phyloP scores from a whole-genome alignment of 2,888 invertebrate species.

The Trichopoda pennipes region DNA sequence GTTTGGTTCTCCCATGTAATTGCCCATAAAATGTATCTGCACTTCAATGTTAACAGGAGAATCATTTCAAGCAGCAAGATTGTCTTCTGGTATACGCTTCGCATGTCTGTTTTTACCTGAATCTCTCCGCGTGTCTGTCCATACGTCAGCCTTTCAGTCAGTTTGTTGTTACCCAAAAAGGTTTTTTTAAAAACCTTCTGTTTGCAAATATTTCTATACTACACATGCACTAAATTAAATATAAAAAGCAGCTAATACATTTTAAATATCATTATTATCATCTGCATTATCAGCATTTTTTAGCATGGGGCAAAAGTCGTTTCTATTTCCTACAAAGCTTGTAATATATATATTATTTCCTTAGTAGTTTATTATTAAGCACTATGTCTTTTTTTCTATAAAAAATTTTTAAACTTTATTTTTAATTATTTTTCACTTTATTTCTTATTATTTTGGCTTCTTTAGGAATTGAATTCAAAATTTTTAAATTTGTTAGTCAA shows the following conservation, averaged over 20 bases:
- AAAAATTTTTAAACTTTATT: too few relatives aligned
- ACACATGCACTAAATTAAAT: slow-evolving; percentile 7
- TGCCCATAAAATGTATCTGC: slow-evolving; percentile 70
- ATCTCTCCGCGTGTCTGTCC: not conserved
- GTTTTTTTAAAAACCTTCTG: slow-evolving; percentile 48
- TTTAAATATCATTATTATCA: slow-evolving; percentile 43
- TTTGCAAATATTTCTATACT: slow-evolving; percentile 34
- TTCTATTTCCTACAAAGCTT: not conserved
- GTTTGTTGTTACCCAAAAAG: slow-evolving; percentile 30
- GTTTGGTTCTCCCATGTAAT: slow-evolving; percentile 76
- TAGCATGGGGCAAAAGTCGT: slow-evolving; percentile 5
- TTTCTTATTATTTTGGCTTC: too few relatives aligned
- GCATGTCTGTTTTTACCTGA: too few relatives aligned
- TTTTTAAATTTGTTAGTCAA: too few relatives aligned
- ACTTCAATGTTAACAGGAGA: slow-evolving; percentile 34
- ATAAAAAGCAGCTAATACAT: slow-evolving; percentile 2
- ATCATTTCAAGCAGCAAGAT: slow-evolving; percentile 39
- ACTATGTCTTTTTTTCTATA: too few relatives aligned
- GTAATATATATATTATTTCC: too few relatives aligned
- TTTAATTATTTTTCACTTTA: too few relatives aligned
- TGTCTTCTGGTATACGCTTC: slow-evolving; percentile 26
- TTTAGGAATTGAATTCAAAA: too few relatives aligned
- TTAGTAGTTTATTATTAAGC: too few relatives aligned
- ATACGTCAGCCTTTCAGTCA: slow-evolving; percentile 20
- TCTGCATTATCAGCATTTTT: slow-evolving; percentile 5